A percentile compares a stretch with the other conserved stretches of the same genome.
These are phyloP conservation scores for Brachionus manjavacas DNA, from an alignment of 1,140 invertebrate species.

Conservation along the genomic window DNA sequence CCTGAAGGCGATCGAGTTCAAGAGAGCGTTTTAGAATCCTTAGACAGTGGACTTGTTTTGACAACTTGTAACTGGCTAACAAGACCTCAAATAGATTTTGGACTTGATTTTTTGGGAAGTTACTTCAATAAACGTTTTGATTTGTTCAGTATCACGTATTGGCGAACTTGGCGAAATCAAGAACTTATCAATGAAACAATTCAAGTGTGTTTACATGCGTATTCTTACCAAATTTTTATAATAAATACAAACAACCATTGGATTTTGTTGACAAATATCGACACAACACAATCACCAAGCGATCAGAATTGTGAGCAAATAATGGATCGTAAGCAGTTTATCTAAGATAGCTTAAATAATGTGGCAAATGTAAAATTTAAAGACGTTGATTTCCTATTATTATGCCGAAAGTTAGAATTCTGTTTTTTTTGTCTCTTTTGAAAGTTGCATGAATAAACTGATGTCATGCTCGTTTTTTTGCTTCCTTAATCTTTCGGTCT, in stretches of 20 bases:
- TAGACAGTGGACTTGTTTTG: background rate
- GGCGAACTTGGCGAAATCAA: background rate
- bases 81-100: background rate
- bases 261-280: background rate
- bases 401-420: too few species aligned
- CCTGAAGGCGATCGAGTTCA: background rate
- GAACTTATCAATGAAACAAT: background rate
- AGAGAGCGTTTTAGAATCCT: background rate
- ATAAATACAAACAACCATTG: background rate
- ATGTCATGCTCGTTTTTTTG: too few species aligned
- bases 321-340: background rate
- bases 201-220: background rate
- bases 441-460: too few species aligned
- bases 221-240: background rate
- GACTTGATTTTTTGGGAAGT: background rate
- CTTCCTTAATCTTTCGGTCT: too few species aligned
- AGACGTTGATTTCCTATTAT: too few species aligned
- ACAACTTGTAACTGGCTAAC: background rate
- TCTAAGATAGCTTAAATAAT: background rate
- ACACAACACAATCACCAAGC: background rate
- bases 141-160: background rate
- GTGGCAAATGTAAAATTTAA: background rate
- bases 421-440: too few species aligned
- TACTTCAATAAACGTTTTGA: background rate
- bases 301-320: background rate